Conservation (phyloP, 1,140 invertebrate genomes). For the Pinna nobilis region DNA sequence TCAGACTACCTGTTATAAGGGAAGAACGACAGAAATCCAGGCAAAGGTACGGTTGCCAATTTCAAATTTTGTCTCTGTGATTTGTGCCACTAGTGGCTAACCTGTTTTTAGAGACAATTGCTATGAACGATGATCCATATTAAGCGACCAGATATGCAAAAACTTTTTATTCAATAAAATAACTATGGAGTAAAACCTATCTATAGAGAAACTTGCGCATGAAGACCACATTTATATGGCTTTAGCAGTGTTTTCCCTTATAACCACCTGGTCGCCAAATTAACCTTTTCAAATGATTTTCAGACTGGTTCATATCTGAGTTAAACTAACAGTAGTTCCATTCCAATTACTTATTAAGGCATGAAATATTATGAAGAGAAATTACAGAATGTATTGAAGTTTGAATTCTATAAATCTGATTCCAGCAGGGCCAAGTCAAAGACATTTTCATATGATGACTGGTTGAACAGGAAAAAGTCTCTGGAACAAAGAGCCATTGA, state of each 20-base stretch:
- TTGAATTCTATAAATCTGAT: slow-evolving; percentile 12
- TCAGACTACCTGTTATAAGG: slow-evolving; percentile 30
- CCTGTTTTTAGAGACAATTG: no score
- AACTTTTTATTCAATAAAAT: neutral
- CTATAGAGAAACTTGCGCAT: no score
- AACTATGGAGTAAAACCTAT: no score
- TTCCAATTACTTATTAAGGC: no score
- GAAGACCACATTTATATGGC: no score
- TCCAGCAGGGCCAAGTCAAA: no score
- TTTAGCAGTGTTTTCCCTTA: neutral
- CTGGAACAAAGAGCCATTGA: slow-evolving; percentile 41
- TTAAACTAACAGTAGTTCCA: neutral
- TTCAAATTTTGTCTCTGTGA: neutral
- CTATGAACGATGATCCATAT: neutral
- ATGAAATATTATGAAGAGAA: neutral
- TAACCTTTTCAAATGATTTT: neutral
- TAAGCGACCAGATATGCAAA: neutral
- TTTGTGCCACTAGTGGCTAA: no score
- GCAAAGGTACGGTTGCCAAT: neutral
- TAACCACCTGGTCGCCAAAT: no score
- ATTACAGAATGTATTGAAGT: neutral
- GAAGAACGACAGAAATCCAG: slow-evolving; percentile 30
- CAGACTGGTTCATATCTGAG: neutral
- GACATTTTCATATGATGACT: slow-evolving; percentile 46
- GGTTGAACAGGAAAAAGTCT: slow-evolving; percentile 49